Evolutionary conservation across 2,888 invertebrate genomes (phyloP).

Genomic region (Oligia strigilis): DNA sequence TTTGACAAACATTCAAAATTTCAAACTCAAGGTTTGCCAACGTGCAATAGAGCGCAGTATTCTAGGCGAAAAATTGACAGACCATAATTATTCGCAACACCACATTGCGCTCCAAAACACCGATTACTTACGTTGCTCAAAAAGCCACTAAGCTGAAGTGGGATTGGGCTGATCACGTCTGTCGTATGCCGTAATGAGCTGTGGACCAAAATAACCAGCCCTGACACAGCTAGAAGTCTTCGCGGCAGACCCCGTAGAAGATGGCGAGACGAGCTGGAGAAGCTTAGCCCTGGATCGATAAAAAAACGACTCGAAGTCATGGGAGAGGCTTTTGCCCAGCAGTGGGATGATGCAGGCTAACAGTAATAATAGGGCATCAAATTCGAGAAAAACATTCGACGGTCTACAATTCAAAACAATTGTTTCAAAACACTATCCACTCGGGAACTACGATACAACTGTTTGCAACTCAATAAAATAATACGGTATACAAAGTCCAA

Average conservation of each 20-base stretch:
- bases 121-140: not conserved
- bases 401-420: not conserved
- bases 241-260: not conserved
- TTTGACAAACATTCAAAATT: not conserved
- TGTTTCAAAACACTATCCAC: not conserved
- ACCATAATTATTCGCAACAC: not conserved
- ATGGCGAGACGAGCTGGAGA: not conserved
- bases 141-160: not conserved
- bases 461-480: conserved; percentile 13
- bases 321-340: not conserved
- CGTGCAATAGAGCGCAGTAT: not conserved
- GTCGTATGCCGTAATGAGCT: not conserved
- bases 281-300: not conserved
- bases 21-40: not conserved
- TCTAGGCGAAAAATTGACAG: not conserved
- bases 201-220: not conserved
- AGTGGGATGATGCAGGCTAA: not conserved
- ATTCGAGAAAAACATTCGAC: not conserved
- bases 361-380: not conserved
- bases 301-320: not conserved
- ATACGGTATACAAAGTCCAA: conserved; percentile 28
- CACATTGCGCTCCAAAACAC: not conserved
- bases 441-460: not conserved
- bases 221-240: not conserved
- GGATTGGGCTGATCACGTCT: not conserved